Evolutionary conservation across 2,113 vertebrate genomes (phyloP).

Genomic region (Corythornis madagascariensis): DNA sequence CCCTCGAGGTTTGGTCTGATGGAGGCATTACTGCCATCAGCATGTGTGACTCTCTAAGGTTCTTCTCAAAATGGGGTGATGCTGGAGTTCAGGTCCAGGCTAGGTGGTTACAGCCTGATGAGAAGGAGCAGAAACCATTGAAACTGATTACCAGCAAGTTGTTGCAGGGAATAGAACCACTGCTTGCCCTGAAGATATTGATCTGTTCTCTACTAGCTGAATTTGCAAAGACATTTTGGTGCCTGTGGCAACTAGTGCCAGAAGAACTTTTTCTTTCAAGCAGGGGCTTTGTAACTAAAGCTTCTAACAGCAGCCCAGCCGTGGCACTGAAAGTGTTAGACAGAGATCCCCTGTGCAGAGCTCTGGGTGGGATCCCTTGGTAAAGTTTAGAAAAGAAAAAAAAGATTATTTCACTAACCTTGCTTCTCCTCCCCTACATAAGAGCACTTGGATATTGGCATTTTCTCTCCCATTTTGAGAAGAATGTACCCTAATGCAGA

Average conservation of each 20-base stretch:
- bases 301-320: not conserved
- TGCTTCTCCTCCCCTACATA: not conserved
- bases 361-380: not conserved
- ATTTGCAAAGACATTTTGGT: slow-evolving; percentile 4
- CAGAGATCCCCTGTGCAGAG: not conserved
- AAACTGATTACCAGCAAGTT: not conserved
- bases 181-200: not conserved
- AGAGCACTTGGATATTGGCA: not conserved
- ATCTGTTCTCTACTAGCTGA: not conserved
- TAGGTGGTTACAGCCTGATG: not conserved
- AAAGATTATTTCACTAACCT: not conserved
- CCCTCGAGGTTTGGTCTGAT: not conserved
- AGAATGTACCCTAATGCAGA: not conserved
- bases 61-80: not conserved
- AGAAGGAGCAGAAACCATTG: not conserved
- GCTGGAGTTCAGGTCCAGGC: not conserved
- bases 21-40: not conserved
- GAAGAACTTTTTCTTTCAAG: not conserved
- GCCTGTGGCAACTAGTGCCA: not conserved
- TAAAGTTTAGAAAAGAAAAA: not conserved
- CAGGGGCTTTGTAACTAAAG: not conserved
- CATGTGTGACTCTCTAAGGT: not conserved
- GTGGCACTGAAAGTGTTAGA: not conserved
- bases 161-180: not conserved
- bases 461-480: slow-evolving; percentile 10